Evolutionary conservation across 1,140 invertebrate genomes (phyloP), one percentile per base, ranked within the genome.

Genomic region (Grapholita molesta): DNA sequence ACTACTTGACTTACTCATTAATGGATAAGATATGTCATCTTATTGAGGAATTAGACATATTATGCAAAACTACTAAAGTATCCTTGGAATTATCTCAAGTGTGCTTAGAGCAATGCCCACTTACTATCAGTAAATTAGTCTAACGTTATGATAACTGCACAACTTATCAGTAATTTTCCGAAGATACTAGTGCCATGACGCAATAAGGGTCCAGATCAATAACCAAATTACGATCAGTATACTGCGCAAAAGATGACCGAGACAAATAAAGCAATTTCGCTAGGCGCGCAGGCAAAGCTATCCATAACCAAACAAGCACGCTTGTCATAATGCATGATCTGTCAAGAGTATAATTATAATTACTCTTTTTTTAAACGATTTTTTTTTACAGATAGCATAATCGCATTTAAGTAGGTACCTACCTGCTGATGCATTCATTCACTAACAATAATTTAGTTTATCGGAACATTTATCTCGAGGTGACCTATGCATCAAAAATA

Each of bases 401-500:
- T 18, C n/a, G 6, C 15, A 12, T 48, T 6, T 18, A 0, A 8
- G 15, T 48, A 35, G 11, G 33, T 35, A 35, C 33, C 1, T 35
- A 11, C 33, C 28, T 30, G 7, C 3, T 30, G 28, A 7, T 48
- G 42, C 18, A 38, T 38, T 38, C 0, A 38, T 38, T 38, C n/a
- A 48, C 6, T 9, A 18, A 9, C 9, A 21, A 6, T 15, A 48
- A 21, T 48, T 28, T 1, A 28, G 12, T 6, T 61, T 61, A 61
- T 61, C 53, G 24, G 4, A 15, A 30, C 12, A 28, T 61, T 61
- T 61, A 61, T 61, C 55, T 61, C 32, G 15, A 61, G 55, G 55
- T 61, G 55, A 61, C 55, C 55, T 61, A 48, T 15, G 42, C 21
- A 61, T 32, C 55, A 28, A 61, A 61, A 61, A 61, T 61, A 61